Evolutionary conservation across 2,797 vertebrate species (phyloP).

Genomic region (Poeciliopsis turneri): DNA sequence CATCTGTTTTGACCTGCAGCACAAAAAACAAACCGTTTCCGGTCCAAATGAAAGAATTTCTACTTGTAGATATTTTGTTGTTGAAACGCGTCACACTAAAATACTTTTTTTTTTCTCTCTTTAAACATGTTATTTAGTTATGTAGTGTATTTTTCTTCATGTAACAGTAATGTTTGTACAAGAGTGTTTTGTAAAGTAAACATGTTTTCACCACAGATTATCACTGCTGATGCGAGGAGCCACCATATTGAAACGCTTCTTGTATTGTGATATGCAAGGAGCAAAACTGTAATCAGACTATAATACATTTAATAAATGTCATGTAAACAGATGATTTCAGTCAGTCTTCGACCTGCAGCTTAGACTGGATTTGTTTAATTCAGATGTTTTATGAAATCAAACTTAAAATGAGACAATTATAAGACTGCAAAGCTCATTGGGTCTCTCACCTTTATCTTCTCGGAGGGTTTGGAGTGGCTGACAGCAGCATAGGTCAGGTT

Average conservation of each 20-base stretch:
- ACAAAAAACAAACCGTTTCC: not conserved
- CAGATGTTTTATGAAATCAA: not conserved
- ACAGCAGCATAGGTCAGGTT: not conserved
- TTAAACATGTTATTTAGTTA: too few relatives aligned
- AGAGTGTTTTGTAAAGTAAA: too few relatives aligned
- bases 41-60: not conserved
- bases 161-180: too few relatives aligned
- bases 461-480: not conserved
- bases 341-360: not conserved
- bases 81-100: not conserved
- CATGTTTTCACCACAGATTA: not conserved
- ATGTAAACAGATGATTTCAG: not conserved
- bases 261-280: too few relatives aligned
- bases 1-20: not conserved
- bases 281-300: not conserved
- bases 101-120: too few relatives aligned
- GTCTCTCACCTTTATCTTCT: not conserved
- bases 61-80: not conserved
- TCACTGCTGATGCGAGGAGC: not conserved
- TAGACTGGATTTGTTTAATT: not conserved
- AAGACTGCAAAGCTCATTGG: not conserved
- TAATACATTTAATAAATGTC: not conserved
- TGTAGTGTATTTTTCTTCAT: too few relatives aligned
- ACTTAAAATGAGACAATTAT: not conserved
- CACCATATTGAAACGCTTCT: too few relatives aligned